These are phyloP conservation scores for Disparrhopalites patrizii DNA, from an alignment of 2,888 invertebrate genomes.

Conservation along the genomic window DNA sequence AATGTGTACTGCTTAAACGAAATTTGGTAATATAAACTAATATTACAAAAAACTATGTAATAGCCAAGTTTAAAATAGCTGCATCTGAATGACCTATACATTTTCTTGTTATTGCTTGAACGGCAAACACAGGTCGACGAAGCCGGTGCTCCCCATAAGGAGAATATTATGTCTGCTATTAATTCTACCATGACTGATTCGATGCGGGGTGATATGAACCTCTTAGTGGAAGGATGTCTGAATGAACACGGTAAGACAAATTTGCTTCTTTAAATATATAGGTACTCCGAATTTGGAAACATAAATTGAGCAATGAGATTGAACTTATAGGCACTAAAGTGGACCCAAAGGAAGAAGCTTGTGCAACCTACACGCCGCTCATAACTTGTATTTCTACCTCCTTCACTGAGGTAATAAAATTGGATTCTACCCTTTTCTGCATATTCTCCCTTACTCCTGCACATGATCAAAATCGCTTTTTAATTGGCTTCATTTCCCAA, in stretches of 20 bases:
- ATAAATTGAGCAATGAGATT: background rate
- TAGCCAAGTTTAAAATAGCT: no score
- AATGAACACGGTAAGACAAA: constrained; percentile 3
- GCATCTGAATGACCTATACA: background rate
- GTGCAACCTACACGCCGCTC: background rate
- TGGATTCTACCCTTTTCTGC: no score
- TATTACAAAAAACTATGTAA: no score
- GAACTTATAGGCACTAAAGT: background rate
- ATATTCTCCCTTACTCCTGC: no score
- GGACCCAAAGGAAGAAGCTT: constrained; percentile 9
- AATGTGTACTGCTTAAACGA: constrained; percentile 12
- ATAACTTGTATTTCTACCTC: constrained; percentile 1
- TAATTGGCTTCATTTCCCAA: no score
- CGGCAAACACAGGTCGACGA: constrained; percentile 7
- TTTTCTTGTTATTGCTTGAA: background rate
- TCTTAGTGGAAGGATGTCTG: background rate
- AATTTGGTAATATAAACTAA: constrained; percentile 6
- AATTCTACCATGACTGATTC: constrained; percentile 3
- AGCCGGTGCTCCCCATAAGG: background rate
- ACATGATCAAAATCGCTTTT: no score
- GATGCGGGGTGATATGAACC: constrained; percentile 1
- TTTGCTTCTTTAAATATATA: no score
- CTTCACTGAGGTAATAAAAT: constrained; percentile 12
- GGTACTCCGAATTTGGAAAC: background rate
- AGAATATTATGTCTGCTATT: background rate